A percentile compares a stretch with the other conserved stretches of the same genome.
phyloP scores from a whole-genome alignment of 2,797 vertebrate genomes.

The Trichosurus vulpecula region DNA sequence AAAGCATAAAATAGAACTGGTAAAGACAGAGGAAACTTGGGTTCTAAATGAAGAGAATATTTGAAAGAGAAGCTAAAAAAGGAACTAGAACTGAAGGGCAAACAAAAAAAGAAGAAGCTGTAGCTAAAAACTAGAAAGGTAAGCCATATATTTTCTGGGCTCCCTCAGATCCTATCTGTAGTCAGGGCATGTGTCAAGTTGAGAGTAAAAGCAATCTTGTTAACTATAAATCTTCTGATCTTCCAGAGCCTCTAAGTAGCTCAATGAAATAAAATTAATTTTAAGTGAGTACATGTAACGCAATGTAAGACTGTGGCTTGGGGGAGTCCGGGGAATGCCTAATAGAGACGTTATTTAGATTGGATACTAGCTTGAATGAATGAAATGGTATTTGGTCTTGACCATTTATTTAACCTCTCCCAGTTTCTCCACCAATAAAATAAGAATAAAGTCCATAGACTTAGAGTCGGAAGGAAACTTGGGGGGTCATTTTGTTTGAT shows the following conservation, averaged over 20 bases:
- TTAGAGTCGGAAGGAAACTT: background rate
- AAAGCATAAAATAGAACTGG: background rate
- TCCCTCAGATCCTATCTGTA: slow-evolving; percentile 29
- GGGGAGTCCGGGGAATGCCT: slow-evolving; percentile 32
- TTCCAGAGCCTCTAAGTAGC: slow-evolving; percentile 59
- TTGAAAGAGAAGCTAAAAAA: slow-evolving; percentile 35
- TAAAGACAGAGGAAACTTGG: background rate
- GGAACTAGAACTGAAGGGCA: background rate
- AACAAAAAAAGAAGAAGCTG: slow-evolving; percentile 49
- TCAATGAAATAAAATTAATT: slow-evolving; percentile 57
- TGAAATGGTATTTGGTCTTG: background rate
- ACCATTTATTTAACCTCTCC: background rate
- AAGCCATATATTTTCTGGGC: slow-evolving; percentile 10
- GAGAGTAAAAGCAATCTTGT: slow-evolving; percentile 46
- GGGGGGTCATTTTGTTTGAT: background rate
- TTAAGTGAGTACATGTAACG: slow-evolving; percentile 29
- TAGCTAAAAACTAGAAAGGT: slow-evolving; percentile 25
- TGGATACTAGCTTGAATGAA: background rate
- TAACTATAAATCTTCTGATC: slow-evolving; percentile 41
- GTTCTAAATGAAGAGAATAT: slow-evolving; percentile 23
- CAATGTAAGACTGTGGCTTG: slow-evolving; percentile 17
- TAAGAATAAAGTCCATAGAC: background rate
- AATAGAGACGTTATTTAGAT: slow-evolving; percentile 37
- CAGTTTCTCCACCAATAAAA: background rate
- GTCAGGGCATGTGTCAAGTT: background rate